Evolutionary conservation across 2,113 vertebrate species (phyloP), one percentile per base, ranked within the genome.

Genomic region (Cheilinus undulatus): DNA sequence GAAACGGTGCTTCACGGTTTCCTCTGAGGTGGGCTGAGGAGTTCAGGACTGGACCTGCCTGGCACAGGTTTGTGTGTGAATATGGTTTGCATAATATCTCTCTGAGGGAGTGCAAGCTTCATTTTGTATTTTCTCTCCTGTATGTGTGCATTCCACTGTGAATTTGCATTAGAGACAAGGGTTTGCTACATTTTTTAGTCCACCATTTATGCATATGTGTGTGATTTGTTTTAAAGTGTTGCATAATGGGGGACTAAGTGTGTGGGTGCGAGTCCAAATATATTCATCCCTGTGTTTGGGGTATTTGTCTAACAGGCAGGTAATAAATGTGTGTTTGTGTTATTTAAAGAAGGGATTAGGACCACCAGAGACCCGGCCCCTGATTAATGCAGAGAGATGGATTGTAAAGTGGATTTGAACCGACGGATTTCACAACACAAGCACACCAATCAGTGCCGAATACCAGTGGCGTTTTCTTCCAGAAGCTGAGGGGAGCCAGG

Each of bases 331-430:
- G 43, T 32, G 20, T 23, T 22, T 48, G 59, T 48, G 43, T 34
- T 61, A 72, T 85, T 68, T 60, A 60, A 75, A 76, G 24, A 54
- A 65, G 46, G 63, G 78, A 73, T 82, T 78, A 61, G 49, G 61
- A 43, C 52, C 42, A 68, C 40, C 65, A 32, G 65, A 38, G 40
- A 78, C 62, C 59, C 48, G 42, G 76, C 68, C 76, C 59, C 72
- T 79, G 83, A 86, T 73, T 82, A 50, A 69, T 66, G 53, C 72
- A 69, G 49, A 61, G 54, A 51, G 24, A 70, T 56, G 57, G 62
- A 72, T 51, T 84, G 59, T 62, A 80, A 69, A 70, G 38, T 40
- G 54, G 68, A 86, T 82, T 76, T 69, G 49, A 51, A 36, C 42
- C 22, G 65, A 26, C 22, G 42, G 56, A 46, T 68, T 70, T 75